phyloP scores from a whole-genome alignment of 2,113 vertebrate species.

The Ornithorhynchus anatinus region DNA sequence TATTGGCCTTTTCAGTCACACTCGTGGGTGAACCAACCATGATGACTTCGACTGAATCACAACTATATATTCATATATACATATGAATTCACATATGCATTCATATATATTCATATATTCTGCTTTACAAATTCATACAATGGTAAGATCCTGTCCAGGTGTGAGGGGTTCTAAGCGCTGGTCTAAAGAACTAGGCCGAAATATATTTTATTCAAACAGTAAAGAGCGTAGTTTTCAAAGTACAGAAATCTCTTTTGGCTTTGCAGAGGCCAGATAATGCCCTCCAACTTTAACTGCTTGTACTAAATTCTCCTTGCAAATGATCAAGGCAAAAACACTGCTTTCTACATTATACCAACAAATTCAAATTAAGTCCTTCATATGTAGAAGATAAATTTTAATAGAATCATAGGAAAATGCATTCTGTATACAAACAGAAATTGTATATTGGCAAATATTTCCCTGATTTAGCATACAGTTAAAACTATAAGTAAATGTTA shows the following conservation, averaged over 20 bases:
- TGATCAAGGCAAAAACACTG: conserved; percentile 42
- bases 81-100: no score
- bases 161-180: fast-evolving
- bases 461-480: no score
- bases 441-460: no score
- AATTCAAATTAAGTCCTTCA: conserved; percentile 2
- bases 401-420: conserved; percentile 11
- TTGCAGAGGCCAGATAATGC: neutral
- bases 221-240: neutral
- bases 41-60: no score
- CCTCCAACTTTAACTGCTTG: no score
- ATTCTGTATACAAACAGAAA: conserved; percentile 19
- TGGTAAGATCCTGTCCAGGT: no score
- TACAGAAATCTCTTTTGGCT: neutral
- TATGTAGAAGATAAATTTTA: conserved; percentile 12
- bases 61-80: no score
- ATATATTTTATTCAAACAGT: neutral
- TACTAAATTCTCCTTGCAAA: conserved; percentile 5
- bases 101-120: no score
- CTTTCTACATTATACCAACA: conserved; percentile 28
- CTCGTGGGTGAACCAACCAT: no score
- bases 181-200: conserved; percentile 2
- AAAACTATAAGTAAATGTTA: no score
- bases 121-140: no score
- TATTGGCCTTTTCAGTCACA: no score